Evolutionary conservation across 2,113 vertebrate genomes (phyloP).

Genomic region (Muntiacus reevesi): DNA sequence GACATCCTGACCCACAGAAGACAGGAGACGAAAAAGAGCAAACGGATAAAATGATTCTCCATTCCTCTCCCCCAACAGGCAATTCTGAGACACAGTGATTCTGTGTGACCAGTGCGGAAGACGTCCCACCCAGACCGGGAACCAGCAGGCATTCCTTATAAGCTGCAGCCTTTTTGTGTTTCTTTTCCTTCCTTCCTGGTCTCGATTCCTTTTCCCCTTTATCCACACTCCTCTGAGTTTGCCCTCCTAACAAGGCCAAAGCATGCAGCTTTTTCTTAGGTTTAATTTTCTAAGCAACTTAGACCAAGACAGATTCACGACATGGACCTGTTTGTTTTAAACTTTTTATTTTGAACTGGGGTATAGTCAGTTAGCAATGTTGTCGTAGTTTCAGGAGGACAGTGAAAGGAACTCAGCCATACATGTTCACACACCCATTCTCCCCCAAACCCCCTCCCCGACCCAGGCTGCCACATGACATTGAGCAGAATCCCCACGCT

Average conservation of each 20-base stretch:
- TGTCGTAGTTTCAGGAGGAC: neutral
- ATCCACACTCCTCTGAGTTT: neutral
- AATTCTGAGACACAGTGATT: neutral
- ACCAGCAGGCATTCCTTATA: neutral
- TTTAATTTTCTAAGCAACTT: neutral
- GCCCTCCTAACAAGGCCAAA: neutral
- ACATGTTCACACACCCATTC: neutral
- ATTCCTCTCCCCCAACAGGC: neutral
- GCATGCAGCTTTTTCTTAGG: neutral
- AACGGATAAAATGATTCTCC: neutral
- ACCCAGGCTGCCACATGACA: neutral
- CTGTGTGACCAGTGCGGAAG: neutral
- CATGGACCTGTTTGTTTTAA: neutral
- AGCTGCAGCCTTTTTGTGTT: neutral
- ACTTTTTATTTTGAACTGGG: neutral
- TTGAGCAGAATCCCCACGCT: neutral
- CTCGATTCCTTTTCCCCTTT: neutral
- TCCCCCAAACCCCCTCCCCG: neutral
- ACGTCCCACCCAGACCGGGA: neutral
- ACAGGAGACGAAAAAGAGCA: neutral
- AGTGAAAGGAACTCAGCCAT: neutral
- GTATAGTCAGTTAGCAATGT: neutral
- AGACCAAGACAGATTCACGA: neutral
- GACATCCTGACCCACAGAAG: neutral
- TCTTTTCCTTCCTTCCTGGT: neutral